These are phyloP conservation scores for Drosophila nikananu DNA, from an alignment of 1,140 invertebrate genomes.

Conservation along the genomic window DNA sequence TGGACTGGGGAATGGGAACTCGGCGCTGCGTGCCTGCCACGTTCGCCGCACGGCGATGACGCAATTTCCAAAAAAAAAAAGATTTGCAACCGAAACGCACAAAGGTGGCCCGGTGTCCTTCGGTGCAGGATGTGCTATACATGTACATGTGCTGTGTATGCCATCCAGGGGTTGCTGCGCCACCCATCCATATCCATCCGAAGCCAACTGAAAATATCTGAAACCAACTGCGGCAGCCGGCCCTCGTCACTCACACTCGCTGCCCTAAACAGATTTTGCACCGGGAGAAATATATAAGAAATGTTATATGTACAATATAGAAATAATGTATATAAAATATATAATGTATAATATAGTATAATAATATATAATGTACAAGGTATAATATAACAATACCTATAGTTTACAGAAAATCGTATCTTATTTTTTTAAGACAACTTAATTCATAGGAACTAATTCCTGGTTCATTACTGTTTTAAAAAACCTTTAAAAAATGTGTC, in stretches of 20 bases:
- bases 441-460: no score
- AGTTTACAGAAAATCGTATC: neutral
- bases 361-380: no score
- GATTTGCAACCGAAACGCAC: constrained; percentile 68
- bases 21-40: constrained; percentile 71
- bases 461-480: neutral
- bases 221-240: constrained; percentile 53
- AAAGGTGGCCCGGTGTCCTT: constrained; percentile 61
- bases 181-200: constrained; percentile 32
- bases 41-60: constrained; percentile 68
- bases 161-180: constrained; percentile 52
- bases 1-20: constrained; percentile 17
- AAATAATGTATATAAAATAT: no score
- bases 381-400: no score
- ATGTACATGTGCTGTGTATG: neutral
- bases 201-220: constrained; percentile 16
- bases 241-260: constrained; percentile 49
- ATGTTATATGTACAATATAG: no score
- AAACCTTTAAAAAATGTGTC: neutral
- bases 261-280: constrained; percentile 69
- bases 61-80: constrained; percentile 74
- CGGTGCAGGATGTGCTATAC: constrained; percentile 32
- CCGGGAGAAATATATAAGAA: constrained; percentile 2
- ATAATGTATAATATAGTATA: no score
- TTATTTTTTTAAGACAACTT: neutral